Conservation (phyloP, 2,888 invertebrate species). For the Ecdyonurus torrentis region DNA sequence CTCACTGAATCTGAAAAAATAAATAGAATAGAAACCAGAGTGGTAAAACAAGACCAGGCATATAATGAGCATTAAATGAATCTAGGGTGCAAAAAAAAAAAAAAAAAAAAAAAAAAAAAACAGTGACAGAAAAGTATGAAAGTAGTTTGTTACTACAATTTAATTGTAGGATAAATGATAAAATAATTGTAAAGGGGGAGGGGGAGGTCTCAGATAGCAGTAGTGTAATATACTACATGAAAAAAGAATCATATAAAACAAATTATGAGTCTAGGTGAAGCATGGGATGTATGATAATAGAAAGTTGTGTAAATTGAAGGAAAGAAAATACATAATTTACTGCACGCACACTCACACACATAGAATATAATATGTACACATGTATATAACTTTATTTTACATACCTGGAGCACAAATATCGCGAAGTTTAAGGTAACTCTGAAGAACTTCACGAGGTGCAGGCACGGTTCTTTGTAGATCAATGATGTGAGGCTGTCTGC, state of each 20-base stretch:
- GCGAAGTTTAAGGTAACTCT: slow-evolving; percentile 49
- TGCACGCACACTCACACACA: slow-evolving; percentile 20
- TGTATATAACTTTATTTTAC: background rate
- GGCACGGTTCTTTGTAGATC: slow-evolving; percentile 48
- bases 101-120: no score
- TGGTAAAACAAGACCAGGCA: no score
- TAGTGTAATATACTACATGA: no score
- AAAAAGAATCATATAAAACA: no score
- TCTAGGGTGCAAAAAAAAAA: slow-evolving; percentile 2
- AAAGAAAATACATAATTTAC: background rate
- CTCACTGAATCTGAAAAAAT: slow-evolving; percentile 25
- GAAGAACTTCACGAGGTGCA: slow-evolving; percentile 40
- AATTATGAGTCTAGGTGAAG: no score
- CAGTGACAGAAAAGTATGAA: background rate
- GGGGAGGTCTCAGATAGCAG: no score
- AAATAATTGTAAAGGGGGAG: no score
- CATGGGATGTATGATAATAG: no score
- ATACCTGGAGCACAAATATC: slow-evolving; percentile 64
- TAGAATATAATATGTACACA: slow-evolving; percentile 22
- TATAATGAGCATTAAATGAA: no score
- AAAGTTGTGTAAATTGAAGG: no score
- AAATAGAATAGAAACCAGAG: background rate
- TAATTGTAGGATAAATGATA: background rate
- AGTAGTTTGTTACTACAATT: background rate
- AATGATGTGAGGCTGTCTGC: slow-evolving; percentile 40